Evolutionary conservation across 2,113 vertebrate species (phyloP).

Genomic region (Turnix velox): DNA sequence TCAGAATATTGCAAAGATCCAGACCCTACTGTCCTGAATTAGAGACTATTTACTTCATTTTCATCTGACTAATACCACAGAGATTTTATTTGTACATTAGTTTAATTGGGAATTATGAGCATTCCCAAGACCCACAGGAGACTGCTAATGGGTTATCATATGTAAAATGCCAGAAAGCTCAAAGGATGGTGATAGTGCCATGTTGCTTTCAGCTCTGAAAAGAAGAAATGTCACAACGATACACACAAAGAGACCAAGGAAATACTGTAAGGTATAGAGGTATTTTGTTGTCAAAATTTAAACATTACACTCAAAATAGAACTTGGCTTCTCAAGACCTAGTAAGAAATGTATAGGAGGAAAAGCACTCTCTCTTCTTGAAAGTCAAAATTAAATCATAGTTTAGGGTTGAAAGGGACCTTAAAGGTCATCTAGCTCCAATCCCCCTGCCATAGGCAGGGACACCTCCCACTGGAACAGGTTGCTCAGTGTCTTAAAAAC

Average conservation of each 20-base stretch:
- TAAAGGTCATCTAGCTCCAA: too few species aligned
- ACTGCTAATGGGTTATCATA: neutral
- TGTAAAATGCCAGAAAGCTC: neutral
- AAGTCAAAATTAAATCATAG: neutral
- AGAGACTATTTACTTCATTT: neutral
- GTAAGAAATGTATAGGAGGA: neutral
- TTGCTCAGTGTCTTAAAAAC: too few species aligned
- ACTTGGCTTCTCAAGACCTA: neutral
- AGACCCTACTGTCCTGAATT: neutral
- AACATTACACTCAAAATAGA: neutral
- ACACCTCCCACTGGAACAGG: too few species aligned
- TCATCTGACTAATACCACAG: neutral
- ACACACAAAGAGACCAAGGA: neutral
- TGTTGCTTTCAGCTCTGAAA: neutral
- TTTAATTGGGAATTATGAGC: neutral
- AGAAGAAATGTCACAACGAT: neutral
- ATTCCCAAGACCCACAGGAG: neutral
- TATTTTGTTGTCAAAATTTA: neutral
- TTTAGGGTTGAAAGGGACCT: too few species aligned
- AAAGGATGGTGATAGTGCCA: neutral
- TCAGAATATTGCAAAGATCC: neutral
- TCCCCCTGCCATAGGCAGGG: too few species aligned
- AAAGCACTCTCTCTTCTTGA: neutral
- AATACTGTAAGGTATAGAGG: neutral
- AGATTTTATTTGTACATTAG: conserved; percentile 28